Evolutionary conservation across 2,888 invertebrate genomes (phyloP).

Genomic region (Mycalesis mineus): DNA sequence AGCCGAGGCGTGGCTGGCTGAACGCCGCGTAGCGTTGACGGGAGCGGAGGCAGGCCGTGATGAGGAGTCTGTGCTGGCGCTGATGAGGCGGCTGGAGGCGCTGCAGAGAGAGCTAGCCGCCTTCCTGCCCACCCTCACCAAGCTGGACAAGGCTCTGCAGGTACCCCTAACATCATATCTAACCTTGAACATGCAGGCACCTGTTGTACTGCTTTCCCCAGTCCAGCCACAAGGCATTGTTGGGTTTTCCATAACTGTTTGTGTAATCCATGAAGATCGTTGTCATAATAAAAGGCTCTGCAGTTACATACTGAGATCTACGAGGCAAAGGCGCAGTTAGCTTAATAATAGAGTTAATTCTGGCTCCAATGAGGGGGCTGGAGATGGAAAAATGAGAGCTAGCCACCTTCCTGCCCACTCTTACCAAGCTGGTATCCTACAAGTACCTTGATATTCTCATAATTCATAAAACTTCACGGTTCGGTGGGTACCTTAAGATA

Average conservation of each 20-base stretch:
- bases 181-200: too few relatives aligned
- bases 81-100: slow-evolving; percentile 89
- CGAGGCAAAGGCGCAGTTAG: slow-evolving; percentile 96
- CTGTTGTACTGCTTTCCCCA: too few relatives aligned
- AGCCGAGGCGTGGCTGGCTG: slow-evolving; percentile 94
- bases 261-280: too few relatives aligned
- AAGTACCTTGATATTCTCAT: too few relatives aligned
- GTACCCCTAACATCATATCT: too few relatives aligned
- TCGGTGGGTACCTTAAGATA: too few relatives aligned
- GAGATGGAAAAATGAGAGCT: slow-evolving; percentile 90
- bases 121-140: slow-evolving; percentile 85
- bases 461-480: too few relatives aligned
- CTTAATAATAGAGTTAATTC: slow-evolving; percentile 93
- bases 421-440: slow-evolving; percentile 85
- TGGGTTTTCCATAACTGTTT: too few relatives aligned
- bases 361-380: slow-evolving; percentile 88
- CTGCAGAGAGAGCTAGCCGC: slow-evolving; percentile 88
- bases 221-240: too few relatives aligned
- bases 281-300: too few relatives aligned
- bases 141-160: slow-evolving; percentile 66
- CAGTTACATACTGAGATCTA: slow-evolving; percentile 92
- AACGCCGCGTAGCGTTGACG: slow-evolving; percentile 86
- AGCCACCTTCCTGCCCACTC: slow-evolving; percentile 84
- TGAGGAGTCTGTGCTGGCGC: slow-evolving; percentile 91
- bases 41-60: slow-evolving; percentile 93